Conservation (phyloP, 2,113 vertebrate species). For the Ptilorrhoa leucosticta region DNA sequence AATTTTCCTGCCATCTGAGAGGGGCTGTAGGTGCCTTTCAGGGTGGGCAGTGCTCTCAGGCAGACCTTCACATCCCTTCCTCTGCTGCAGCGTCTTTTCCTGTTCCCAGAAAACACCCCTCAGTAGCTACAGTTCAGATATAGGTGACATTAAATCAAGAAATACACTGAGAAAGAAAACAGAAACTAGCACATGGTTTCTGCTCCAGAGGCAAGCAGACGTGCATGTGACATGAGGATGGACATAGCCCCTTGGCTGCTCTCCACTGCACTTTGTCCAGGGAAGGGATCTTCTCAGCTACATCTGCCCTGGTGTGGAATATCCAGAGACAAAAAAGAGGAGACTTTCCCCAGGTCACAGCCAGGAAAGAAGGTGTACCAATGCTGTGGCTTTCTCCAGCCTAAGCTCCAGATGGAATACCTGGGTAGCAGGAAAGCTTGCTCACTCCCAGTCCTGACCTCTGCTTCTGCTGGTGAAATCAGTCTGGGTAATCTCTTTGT, state of each 20-base stretch:
- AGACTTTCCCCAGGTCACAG: rapidly evolving
- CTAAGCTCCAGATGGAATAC: neutral
- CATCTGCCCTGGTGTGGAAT: rapidly evolving
- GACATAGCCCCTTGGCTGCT: rapidly evolving
- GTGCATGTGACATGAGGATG: rapidly evolving
- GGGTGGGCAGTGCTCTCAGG: neutral
- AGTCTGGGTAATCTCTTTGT: neutral
- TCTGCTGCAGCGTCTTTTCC: neutral
- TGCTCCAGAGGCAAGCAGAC: neutral
- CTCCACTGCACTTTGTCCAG: neutral
- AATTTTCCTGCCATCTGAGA: neutral
- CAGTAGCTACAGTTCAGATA: neutral
- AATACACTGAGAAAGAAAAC: neutral
- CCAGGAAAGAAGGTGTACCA: neutral
- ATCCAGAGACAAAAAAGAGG: neutral
- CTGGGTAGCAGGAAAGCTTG: neutral
- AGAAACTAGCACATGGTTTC: neutral
- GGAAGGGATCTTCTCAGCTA: neutral
- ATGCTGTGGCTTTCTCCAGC: neutral
- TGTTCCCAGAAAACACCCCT: neutral
- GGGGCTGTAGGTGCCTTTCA: neutral
- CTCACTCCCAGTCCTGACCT: neutral
- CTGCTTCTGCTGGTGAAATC: neutral
- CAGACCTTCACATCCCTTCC: neutral
- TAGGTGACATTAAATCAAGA: neutral